A percentile compares a stretch with the other conserved stretches of the same genome.
Evolutionary conservation across 2,113 vertebrate genomes (phyloP).

Genomic region (Lagopus muta): DNA sequence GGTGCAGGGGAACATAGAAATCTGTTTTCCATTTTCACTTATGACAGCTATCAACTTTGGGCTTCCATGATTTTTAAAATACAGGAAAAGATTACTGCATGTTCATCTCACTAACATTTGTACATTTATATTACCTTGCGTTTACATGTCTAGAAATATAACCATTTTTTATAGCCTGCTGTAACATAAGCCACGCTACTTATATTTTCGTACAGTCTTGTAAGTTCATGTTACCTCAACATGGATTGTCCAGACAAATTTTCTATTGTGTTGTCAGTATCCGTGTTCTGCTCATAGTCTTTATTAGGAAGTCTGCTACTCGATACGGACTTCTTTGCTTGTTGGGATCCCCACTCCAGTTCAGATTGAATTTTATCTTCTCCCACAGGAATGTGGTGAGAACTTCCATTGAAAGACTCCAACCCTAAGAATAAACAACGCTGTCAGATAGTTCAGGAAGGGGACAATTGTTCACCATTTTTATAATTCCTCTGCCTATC

Average conservation of each 20-base stretch:
- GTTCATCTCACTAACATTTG: neutral
- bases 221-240: constrained; percentile 80
- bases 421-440: constrained; percentile 62
- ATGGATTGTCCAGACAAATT: constrained; percentile 80
- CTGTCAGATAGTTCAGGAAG: neutral
- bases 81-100: neutral
- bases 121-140: neutral
- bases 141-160: neutral
- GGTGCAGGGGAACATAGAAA: neutral
- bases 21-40: neutral
- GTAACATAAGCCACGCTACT: neutral
- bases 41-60: neutral
- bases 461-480: no score
- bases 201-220: neutral
- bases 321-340: constrained; percentile 74
- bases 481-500: no score
- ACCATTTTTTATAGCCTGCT: neutral
- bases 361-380: constrained; percentile 79
- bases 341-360: constrained; percentile 78
- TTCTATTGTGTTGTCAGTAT: constrained; percentile 79
- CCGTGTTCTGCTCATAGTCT: constrained; percentile 75
- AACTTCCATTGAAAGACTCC: constrained; percentile 72
- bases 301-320: constrained; percentile 70
- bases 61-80: neutral
- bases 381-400: constrained; percentile 75